These are phyloP conservation scores for Bemisia tabaci DNA, from an alignment of 1,140 invertebrate genomes.

Conservation along the genomic window DNA sequence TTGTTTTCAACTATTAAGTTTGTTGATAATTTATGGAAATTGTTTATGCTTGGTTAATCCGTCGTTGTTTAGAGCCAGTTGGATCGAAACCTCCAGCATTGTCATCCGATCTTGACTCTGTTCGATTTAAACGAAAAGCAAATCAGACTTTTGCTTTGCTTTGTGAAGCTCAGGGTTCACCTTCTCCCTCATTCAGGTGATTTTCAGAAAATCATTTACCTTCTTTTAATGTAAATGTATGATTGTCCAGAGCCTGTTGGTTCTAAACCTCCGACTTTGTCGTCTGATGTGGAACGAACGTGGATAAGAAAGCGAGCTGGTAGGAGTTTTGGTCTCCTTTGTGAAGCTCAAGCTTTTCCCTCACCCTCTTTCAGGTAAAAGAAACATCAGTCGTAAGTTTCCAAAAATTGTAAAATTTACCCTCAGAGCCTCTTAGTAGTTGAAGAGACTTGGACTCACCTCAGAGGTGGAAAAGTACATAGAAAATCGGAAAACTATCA, in stretches of 20 bases:
- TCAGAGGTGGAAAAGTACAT: too few species aligned
- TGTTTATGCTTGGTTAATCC: too few species aligned
- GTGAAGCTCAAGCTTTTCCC: conserved; percentile 46
- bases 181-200: conserved; percentile 54
- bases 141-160: conserved; percentile 36
- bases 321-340: conserved; percentile 33
- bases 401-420: too few species aligned
- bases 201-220: conserved; percentile 41
- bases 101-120: conserved; percentile 29
- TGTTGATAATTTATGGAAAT: too few species aligned
- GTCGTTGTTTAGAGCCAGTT: conserved; percentile 43
- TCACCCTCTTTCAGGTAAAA: conserved; percentile 37
- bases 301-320: conserved; percentile 21
- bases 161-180: conserved; percentile 56
- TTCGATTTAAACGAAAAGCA: conserved; percentile 36
- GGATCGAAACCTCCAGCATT: conserved; percentile 42
- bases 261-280: conserved; percentile 40
- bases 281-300: conserved; percentile 29
- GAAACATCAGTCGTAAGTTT: too few species aligned
- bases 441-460: too few species aligned
- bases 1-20: too few species aligned
- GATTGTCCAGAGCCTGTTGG: conserved; percentile 37
- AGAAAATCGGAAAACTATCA: too few species aligned
- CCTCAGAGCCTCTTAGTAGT: too few species aligned
- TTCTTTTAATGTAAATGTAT: conserved; percentile 38